Evolutionary conservation across 2,888 invertebrate species (phyloP).

Genomic region (Girardia tigrina): DNA sequence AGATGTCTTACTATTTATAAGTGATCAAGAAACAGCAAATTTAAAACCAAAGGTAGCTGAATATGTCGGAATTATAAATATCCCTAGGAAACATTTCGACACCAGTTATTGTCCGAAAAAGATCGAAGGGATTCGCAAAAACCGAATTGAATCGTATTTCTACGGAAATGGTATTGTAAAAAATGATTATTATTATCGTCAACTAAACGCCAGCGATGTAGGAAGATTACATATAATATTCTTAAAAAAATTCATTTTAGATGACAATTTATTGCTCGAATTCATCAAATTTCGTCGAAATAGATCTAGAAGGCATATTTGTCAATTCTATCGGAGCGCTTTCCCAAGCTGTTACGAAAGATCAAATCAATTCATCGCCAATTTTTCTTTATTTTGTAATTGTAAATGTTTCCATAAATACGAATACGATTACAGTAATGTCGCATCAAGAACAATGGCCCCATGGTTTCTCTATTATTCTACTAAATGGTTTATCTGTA

Average conservation of each 20-base stretch:
- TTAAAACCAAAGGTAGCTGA: neutral
- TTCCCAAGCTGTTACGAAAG: neutral
- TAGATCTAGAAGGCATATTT: neutral
- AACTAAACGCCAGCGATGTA: neutral
- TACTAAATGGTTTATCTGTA: slow-evolving; percentile 6
- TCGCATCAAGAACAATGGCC: neutral
- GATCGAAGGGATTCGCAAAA: neutral
- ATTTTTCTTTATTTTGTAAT: neutral
- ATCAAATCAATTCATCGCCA: neutral
- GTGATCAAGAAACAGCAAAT: neutral
- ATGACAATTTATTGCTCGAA: neutral
- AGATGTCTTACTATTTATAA: neutral
- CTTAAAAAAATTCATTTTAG: neutral
- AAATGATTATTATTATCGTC: neutral
- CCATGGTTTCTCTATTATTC: neutral
- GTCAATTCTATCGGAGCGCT: neutral
- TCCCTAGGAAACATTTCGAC: neutral
- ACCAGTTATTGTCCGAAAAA: slow-evolving; percentile 3
- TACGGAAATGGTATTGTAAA: neutral
- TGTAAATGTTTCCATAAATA: neutral
- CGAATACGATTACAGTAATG: neutral
- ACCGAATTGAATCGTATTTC: neutral
- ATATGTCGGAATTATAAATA: neutral
- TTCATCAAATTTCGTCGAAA: neutral
- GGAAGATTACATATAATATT: neutral